Conservation (phyloP, 2,797 vertebrate genomes). For the Fistularia commersonii region DNA sequence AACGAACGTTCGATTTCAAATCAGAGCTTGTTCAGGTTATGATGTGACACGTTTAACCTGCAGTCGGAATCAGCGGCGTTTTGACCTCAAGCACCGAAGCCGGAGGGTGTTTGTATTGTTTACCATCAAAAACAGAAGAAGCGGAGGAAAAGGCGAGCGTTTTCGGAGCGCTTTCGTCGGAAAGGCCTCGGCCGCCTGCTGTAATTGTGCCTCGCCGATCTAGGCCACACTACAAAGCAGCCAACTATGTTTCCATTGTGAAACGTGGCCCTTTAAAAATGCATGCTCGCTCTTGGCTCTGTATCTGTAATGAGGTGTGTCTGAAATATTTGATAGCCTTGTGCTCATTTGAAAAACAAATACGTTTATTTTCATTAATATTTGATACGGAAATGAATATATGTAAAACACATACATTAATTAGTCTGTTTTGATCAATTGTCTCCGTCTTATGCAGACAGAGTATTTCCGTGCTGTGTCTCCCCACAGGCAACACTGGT, state of each 20-base stretch:
- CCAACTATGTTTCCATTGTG: constrained; percentile 48
- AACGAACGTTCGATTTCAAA: too few species aligned
- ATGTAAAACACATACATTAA: constrained; percentile 79
- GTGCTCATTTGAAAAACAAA: constrained; percentile 76
- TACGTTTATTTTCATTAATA: constrained; percentile 75
- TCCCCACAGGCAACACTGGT: constrained; percentile 61
- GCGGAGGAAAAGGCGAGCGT: too few species aligned
- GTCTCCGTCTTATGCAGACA: constrained; percentile 66
- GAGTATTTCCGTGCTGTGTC: constrained; percentile 56
- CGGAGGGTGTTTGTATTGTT: too few species aligned
- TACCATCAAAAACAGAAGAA: too few species aligned
- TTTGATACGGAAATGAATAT: constrained; percentile 77
- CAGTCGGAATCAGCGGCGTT: too few species aligned
- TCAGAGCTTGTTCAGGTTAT: too few species aligned
- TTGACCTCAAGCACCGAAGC: too few species aligned
- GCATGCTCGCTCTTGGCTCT: constrained; percentile 68
- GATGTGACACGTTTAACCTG: too few species aligned
- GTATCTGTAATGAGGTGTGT: constrained; percentile 74
- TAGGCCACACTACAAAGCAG: constrained; percentile 28
- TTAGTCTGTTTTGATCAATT: constrained; percentile 78
- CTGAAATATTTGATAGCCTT: constrained; percentile 73
- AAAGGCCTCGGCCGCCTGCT: neutral
- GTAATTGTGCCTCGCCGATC: constrained; percentile 39
- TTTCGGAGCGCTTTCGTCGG: too few species aligned
- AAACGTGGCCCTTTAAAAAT: constrained; percentile 69